Percentiles rank a stretch among this genome's conserved stretches.
These are phyloP conservation scores for Siniperca chuatsi DNA, from an alignment of 2,113 vertebrate species.

Conservation along the genomic window DNA sequence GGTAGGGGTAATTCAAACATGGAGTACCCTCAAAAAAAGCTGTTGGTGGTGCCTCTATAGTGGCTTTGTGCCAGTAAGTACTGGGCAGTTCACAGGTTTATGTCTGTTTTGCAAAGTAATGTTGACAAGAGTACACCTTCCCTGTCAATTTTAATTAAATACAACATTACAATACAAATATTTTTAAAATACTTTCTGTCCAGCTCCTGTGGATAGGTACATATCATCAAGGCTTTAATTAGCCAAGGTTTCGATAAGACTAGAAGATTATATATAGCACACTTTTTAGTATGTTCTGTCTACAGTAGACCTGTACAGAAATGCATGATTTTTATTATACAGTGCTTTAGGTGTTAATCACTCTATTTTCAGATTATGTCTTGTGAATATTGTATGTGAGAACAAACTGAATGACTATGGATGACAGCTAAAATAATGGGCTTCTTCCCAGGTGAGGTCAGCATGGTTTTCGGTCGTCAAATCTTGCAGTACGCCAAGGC, in stretches of 20 bases:
- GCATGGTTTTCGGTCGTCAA: constrained; percentile 82
- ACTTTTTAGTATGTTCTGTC: not conserved
- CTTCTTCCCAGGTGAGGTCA: constrained; percentile 81
- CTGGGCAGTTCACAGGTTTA: not conserved
- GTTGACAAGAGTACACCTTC: not conserved
- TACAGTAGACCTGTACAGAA: not conserved
- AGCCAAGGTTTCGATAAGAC: not conserved
- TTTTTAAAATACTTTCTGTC: not conserved
- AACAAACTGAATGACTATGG: not conserved
- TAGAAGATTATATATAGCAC: not conserved
- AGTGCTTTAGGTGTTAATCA: not conserved
- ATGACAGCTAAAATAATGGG: not conserved
- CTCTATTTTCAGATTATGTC: not conserved
- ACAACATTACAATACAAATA: not conserved
- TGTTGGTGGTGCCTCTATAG: not conserved
- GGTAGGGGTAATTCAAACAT: not conserved
- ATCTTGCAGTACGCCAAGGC: constrained; percentile 82
- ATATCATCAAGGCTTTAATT: not conserved
- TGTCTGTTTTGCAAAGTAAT: not conserved
- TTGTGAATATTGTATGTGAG: constrained; percentile 8
- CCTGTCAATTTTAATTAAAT: not conserved
- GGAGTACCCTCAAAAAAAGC: not conserved
- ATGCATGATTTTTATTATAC: not conserved
- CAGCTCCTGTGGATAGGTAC: not conserved
- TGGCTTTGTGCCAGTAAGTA: not conserved